Conservation (phyloP, 2,113 vertebrate species). For the Anoplopoma fimbria region DNA sequence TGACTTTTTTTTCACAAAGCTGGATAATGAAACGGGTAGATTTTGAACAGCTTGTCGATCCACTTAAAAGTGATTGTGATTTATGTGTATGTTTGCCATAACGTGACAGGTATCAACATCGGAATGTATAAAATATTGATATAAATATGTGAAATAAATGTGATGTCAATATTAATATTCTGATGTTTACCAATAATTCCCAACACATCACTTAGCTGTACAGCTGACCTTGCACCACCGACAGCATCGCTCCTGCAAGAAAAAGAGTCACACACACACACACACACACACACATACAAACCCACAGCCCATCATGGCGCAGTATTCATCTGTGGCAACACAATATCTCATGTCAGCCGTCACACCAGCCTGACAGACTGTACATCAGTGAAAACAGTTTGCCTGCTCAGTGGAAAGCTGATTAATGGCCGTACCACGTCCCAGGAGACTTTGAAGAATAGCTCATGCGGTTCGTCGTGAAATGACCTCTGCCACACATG, state of each 20-base stretch:
- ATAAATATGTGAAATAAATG: background rate
- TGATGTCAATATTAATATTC: background rate
- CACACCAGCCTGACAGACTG: conserved; percentile 27
- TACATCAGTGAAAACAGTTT: conserved; percentile 25
- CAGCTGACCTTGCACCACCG: conserved; percentile 30
- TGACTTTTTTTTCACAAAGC: background rate
- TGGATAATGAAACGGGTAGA: background rate
- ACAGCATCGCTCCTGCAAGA: background rate
- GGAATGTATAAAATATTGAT: background rate
- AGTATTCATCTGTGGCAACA: conserved; percentile 49
- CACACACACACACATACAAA: conserved; percentile 4
- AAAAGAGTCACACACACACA: conserved; percentile 6
- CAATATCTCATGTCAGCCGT: conserved; percentile 64
- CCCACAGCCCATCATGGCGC: conserved; percentile 13
- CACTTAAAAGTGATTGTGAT: background rate
- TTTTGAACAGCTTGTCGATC: background rate
- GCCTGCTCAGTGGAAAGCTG: conserved; percentile 56
- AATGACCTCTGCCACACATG: conserved; percentile 41
- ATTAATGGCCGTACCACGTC: conserved; percentile 45
- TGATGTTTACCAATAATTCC: background rate
- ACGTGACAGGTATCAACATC: background rate
- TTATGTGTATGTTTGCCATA: background rate
- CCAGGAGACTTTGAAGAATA: conserved; percentile 36
- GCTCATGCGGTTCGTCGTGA: conserved; percentile 5
- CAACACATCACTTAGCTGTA: background rate